Evolutionary conservation across 1,140 invertebrate genomes (phyloP).

Genomic region (Eufriesea mexicana): DNA sequence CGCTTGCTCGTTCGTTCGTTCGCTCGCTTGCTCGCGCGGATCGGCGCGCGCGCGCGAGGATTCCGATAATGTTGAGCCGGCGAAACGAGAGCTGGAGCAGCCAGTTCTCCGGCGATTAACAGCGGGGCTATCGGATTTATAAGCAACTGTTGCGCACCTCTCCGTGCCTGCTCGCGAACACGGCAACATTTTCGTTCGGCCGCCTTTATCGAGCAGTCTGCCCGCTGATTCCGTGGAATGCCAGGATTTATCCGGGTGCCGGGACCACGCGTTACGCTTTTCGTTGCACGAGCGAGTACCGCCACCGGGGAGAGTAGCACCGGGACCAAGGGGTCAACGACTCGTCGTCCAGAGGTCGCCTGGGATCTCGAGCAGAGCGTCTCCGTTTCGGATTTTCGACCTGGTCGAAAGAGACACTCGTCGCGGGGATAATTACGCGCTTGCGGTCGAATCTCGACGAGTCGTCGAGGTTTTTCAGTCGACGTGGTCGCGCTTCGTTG

Average conservation of each 20-base stretch:
- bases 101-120: constrained; percentile 32
- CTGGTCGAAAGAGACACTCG: background rate
- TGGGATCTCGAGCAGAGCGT: background rate
- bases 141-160: constrained; percentile 34
- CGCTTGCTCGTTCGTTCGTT: background rate
- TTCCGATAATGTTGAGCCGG: constrained; percentile 43
- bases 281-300: too few species aligned
- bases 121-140: constrained; percentile 28
- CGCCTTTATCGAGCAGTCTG: background rate
- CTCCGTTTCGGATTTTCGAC: background rate
- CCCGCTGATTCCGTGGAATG: background rate
- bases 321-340: background rate
- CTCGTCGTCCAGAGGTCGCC: background rate
- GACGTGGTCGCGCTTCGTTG: too few species aligned
- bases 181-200: constrained; percentile 6
- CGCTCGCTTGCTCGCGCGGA: background rate
- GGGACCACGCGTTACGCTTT: background rate
- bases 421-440: constrained; percentile 23
- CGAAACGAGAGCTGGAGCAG: constrained; percentile 40
- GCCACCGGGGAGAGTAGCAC: too few species aligned
- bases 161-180: background rate
- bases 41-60: constrained; percentile 19
- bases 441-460: background rate
- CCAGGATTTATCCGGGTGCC: background rate
- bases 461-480: background rate